Percentiles rank a stretch among this genome's conserved stretches.
Conservation (phyloP, 2,888 invertebrate species). For the Philopedon plagiatum region DNA sequence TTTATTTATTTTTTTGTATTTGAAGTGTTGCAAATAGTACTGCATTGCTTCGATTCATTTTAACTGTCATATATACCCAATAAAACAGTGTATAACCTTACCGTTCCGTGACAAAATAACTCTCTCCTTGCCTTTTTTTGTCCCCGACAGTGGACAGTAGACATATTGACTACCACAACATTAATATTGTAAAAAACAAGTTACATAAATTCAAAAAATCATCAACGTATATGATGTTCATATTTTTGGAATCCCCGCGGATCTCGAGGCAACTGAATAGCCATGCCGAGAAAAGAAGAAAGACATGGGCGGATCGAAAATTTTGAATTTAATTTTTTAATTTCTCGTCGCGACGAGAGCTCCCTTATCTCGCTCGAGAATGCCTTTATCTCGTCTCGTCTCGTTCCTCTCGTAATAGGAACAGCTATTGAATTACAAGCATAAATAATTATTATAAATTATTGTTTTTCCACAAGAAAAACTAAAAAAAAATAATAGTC, state of each 20-base stretch:
- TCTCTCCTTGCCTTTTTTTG: conserved; percentile 41
- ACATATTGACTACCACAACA: conserved; percentile 51
- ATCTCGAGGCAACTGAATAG: conserved; percentile 31
- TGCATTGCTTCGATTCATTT: no score
- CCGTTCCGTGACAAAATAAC: conserved; percentile 43
- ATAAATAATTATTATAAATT: no score
- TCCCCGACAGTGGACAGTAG: conserved; percentile 43
- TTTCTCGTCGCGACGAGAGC: no score
- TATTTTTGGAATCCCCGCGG: conserved; percentile 51
- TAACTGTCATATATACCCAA: neutral
- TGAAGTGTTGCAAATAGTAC: no score
- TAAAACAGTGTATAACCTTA: conserved; percentile 17
- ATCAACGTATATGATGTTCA: conserved; percentile 49
- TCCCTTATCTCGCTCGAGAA: no score
- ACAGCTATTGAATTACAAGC: no score
- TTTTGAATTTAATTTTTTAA: no score
- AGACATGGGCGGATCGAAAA: neutral
- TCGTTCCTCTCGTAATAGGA: no score
- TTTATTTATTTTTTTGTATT: no score
- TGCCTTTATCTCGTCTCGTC: no score
- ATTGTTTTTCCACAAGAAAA: no score
- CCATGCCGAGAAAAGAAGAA: neutral
- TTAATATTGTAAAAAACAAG: conserved; percentile 49
- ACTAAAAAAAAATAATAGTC: no score
- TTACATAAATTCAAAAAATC: conserved; percentile 49